phyloP scores from a whole-genome alignment of 1,140 invertebrate genomes.

The Temnothorax curvispinosus region DNA sequence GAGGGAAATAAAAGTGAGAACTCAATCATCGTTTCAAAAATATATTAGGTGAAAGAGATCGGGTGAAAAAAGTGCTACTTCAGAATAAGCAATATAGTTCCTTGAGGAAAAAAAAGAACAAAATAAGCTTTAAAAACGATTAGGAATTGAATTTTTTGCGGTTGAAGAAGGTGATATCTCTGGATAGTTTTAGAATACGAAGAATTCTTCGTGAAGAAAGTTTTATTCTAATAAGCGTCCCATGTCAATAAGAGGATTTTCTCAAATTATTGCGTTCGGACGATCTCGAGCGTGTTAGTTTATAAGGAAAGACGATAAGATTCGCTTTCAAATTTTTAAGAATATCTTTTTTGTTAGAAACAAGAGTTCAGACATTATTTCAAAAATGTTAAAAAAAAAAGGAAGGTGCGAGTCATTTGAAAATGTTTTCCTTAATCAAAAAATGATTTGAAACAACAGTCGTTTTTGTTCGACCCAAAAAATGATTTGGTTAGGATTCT shows the following conservation, averaged over 20 bases:
- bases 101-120: slow-evolving; percentile 16
- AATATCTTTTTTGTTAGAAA: slow-evolving; percentile 5
- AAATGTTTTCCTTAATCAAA: neutral
- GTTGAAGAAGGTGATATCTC: neutral
- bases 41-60: neutral
- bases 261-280: neutral
- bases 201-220: slow-evolving; percentile 11
- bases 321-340: neutral
- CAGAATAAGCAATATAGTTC: slow-evolving; percentile 41
- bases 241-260: neutral
- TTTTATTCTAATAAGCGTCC: neutral
- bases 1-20: neutral
- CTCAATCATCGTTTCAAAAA: neutral
- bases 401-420: neutral
- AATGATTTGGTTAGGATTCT: neutral
- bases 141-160: slow-evolving; percentile 37
- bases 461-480: neutral
- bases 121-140: slow-evolving; percentile 40
- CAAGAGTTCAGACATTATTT: slow-evolving; percentile 19
- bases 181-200: neutral
- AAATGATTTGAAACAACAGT: neutral
- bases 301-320: slow-evolving; percentile 9
- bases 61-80: slow-evolving; percentile 5
- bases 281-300: neutral
- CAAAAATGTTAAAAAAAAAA: neutral